A percentile compares a stretch with the other conserved stretches of the same genome.
These are phyloP conservation scores for Acanthacorydalis orientalis DNA, from an alignment of 2,888 invertebrate species.

Conservation along the genomic window DNA sequence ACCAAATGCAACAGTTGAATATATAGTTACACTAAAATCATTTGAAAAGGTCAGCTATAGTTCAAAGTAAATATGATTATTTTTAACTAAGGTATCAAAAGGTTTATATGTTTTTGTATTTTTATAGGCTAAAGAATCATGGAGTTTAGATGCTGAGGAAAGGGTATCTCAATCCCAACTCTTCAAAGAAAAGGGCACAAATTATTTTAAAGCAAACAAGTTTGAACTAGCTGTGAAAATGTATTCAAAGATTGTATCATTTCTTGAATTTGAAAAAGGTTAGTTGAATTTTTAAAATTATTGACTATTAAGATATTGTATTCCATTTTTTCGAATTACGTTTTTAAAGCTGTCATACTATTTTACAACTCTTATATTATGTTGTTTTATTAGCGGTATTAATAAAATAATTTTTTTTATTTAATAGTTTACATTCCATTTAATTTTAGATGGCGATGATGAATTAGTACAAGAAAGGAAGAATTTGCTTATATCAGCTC, in stretches of 20 bases:
- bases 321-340: conserved; percentile 3
- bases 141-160: conserved; percentile 66
- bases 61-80: background rate
- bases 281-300: conserved; percentile 10
- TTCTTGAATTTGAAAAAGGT: conserved; percentile 39
- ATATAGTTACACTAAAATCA: conserved; percentile 60
- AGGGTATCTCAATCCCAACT: conserved; percentile 66
- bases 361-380: conserved; percentile 11
- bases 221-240: conserved; percentile 65
- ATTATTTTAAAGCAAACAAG: conserved; percentile 70
- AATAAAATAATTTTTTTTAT: conserved; percentile 2
- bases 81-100: no score
- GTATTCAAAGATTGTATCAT: conserved; percentile 61
- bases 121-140: conserved; percentile 51
- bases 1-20: conserved; percentile 59
- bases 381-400: background rate
- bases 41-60: conserved; percentile 57
- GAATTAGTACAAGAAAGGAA: conserved; percentile 29
- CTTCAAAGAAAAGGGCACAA: conserved; percentile 81
- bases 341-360: no score
- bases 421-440: no score
- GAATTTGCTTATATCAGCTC: conserved; percentile 46
- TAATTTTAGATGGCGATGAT: conserved; percentile 23
- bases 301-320: conserved; percentile 6
- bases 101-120: conserved; percentile 3